These are phyloP conservation scores for Protomyctophum bolini DNA, from an alignment of 2,113 vertebrate genomes.

Conservation along the genomic window DNA sequence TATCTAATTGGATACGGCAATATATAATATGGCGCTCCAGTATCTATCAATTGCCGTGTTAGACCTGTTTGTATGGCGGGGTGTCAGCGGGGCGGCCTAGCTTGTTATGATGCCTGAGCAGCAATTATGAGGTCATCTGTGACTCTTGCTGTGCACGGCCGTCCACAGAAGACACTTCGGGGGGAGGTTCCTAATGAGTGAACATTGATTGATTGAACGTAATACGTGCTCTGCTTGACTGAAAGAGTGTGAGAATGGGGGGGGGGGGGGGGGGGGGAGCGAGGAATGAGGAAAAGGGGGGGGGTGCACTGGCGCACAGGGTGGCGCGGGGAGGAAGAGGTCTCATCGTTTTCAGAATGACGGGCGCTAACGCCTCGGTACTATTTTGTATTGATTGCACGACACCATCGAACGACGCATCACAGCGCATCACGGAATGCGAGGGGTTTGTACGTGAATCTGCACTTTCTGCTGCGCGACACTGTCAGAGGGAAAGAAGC, in stretches of 20 bases:
- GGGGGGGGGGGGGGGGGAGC: no score
- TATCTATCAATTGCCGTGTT: conserved; percentile 77
- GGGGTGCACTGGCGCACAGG: not conserved
- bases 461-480: no score
- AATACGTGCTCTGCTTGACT: conserved; percentile 71
- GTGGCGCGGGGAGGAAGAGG: not conserved
- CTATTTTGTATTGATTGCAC: no score
- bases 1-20: conserved; percentile 83
- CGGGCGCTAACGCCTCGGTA: not conserved
- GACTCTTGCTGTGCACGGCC: conserved; percentile 72
- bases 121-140: conserved; percentile 84
- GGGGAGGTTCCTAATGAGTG: conserved; percentile 78
- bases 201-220: conserved; percentile 79
- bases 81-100: conserved; percentile 76
- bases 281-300: not conserved
- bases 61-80: conserved; percentile 69
- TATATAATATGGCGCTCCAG: conserved; percentile 77
- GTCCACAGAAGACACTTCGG: conserved; percentile 71
- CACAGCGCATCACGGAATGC: no score
- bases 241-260: conserved; percentile 35
- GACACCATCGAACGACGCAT: no score
- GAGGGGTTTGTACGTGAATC: no score
- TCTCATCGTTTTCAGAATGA: conserved; percentile 22
- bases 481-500: conserved; percentile 46
- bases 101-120: conserved; percentile 83